Conservation (phyloP, 2,113 vertebrate genomes). For the Balaeniceps rex region DNA sequence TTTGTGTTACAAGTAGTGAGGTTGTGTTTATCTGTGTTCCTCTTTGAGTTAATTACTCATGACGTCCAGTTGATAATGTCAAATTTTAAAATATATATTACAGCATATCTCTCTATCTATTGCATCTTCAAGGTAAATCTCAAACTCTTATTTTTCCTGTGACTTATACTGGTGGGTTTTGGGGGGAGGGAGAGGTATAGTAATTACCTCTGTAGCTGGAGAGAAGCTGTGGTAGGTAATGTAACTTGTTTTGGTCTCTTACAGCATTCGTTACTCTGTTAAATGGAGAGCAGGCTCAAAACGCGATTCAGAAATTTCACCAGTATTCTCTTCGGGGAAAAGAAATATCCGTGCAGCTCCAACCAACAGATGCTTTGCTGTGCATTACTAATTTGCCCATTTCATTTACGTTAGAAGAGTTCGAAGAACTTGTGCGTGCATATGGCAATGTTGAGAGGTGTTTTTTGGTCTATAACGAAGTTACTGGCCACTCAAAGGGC, state of each 20-base stretch:
- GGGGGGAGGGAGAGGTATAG: not conserved
- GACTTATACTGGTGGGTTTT: not conserved
- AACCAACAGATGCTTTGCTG: slow-evolving; percentile 93
- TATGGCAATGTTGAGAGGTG: slow-evolving; percentile 95
- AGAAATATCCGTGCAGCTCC: slow-evolving; percentile 89
- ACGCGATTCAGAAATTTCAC: slow-evolving; percentile 88
- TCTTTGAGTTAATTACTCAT: not conserved
- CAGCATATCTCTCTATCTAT: not conserved
- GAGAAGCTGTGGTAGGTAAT: not conserved
- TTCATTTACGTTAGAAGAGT: slow-evolving; percentile 81
- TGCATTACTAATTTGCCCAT: slow-evolving; percentile 92
- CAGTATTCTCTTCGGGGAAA: slow-evolving; percentile 87
- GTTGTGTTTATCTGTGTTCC: not conserved
- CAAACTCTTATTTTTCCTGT: not conserved
- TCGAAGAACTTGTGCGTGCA: slow-evolving; percentile 90
- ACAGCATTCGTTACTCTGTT: slow-evolving; percentile 95
- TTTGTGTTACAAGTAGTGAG: not conserved
- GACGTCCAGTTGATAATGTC: not conserved
- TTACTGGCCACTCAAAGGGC: slow-evolving; percentile 91
- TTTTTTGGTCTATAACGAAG: slow-evolving; percentile 93
- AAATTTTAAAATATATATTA: not conserved
- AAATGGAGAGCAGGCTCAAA: slow-evolving; percentile 95
- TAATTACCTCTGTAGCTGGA: not conserved
- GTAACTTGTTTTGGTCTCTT: slow-evolving; percentile 2
- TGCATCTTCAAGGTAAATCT: not conserved